Base-by-base conservation (phyloP, 2,888 invertebrate species). In the Danaus chrysippus region DNA sequence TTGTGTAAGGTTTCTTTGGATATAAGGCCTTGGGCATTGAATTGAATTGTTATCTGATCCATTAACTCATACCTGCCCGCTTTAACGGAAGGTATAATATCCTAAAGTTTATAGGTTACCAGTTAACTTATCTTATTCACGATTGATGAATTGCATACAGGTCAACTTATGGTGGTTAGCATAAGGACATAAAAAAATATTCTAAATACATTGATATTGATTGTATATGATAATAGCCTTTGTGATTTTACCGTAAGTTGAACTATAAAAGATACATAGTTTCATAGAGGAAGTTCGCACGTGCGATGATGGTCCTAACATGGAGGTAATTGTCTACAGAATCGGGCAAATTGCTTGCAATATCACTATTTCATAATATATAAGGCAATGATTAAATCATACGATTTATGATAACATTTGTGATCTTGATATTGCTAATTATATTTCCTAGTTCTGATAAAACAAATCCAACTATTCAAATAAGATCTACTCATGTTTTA, bases 1-100 rank as follows among this genome's bases (percentile, higher is more conserved):
- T 76, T 77, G 73, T 75, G 71, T 69, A 76, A 79, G 64, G 73
- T 75, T 70, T 67, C 64, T 72, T 73, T 62, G 56, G 65, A 64
- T 68, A 66, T 65, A 58, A 69, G 72, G 74, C 77, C 79, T 78
- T 81, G 76, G 61, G 61, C 62, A 56, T 67, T 70, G 65, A 68
- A 70, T 73, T 63, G 66, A 69, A 69, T 68, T 63, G 69, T 70
- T 71, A 72, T 71, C 72, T 69, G 65, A 66, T 67, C 66, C 66
- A 66, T 73, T 69, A 67, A 68, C 67, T 71, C 70, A 71, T 70
- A 70, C 69, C 70, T 69, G 67, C 42, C 56, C 42, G 42, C 23
- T 53, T 52, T 43, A 54, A 43, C 54, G 54, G 54, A 54, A 54
- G 23, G 49, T 49, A 49, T 49, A 9, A 49, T 49, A 49, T 49